Percentiles rank a stretch among this genome's conserved stretches.
These are phyloP conservation scores for Caenorhabditis zanzibari DNA, from an alignment of 2,888 invertebrate species.

Conservation along the genomic window DNA sequence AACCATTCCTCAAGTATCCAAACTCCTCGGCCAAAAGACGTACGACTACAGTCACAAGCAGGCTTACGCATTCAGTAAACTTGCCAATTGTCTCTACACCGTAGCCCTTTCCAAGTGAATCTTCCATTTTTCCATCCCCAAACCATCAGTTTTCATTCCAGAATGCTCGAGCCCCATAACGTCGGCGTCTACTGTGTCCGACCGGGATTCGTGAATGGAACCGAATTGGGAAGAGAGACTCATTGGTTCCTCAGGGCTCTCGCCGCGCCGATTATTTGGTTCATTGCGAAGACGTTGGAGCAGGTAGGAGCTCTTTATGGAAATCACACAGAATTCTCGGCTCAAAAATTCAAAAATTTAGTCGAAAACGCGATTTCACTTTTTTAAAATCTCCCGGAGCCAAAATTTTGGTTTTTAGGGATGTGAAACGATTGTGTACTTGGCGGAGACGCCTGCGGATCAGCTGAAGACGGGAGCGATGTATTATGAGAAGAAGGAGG, in stretches of 20 bases:
- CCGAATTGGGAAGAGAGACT: constrained; percentile 79
- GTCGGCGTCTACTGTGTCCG: constrained; percentile 63
- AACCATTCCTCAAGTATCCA: constrained; percentile 55
- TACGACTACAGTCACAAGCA: constrained; percentile 80
- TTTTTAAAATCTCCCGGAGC: no score
- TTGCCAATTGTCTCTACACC: constrained; percentile 80
- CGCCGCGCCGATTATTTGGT: constrained; percentile 81
- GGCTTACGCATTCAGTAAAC: constrained; percentile 83
- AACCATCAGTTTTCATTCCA: no score
- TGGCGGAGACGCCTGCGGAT: constrained; percentile 88
- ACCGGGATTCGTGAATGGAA: constrained; percentile 69
- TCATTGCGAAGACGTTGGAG: constrained; percentile 78
- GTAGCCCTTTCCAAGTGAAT: constrained; percentile 67
- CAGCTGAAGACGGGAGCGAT: constrained; percentile 88
- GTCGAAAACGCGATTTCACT: no score
- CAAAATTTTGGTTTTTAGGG: constrained; percentile 23
- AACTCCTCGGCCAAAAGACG: constrained; percentile 70
- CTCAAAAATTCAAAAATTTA: no score
- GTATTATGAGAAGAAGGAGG: constrained; percentile 85
- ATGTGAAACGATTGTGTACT: constrained; percentile 89
- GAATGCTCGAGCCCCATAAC: constrained; percentile 67
- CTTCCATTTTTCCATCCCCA: no score
- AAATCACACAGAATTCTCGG: no score
- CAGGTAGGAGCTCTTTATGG: constrained; percentile 63
- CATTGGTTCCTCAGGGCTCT: constrained; percentile 77